Percentiles rank a stretch among this genome's conserved stretches.
Conservation (phyloP, 1,140 invertebrate genomes). For the Ceratina japonica region DNA sequence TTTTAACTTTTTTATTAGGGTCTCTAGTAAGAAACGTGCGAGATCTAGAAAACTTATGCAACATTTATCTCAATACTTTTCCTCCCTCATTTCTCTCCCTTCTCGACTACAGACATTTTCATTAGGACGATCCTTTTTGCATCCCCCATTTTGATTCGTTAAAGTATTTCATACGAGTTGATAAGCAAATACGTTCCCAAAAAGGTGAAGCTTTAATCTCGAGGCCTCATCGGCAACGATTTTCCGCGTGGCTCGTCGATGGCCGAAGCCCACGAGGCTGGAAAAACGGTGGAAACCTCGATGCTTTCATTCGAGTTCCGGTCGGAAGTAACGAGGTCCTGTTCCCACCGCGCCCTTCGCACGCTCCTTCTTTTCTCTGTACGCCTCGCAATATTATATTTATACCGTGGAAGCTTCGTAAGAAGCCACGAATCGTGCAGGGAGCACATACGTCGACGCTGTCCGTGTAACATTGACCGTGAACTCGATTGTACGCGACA, state of each 20-base stretch:
- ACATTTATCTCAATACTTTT: no score
- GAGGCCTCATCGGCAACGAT: background rate
- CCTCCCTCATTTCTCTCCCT: no score
- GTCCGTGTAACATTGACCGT: background rate
- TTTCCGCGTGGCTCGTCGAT: background rate
- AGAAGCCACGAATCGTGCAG: background rate
- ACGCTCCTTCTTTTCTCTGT: background rate
- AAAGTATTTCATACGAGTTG: no score
- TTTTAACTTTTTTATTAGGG: no score
- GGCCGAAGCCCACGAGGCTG: background rate
- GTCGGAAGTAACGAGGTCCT: background rate
- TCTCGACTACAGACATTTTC: no score
- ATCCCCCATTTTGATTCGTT: no score
- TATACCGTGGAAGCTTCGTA: background rate
- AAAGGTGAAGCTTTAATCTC: background rate
- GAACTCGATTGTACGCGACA: no score
- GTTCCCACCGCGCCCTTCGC: no score
- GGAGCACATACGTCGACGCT: background rate
- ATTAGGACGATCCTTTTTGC: no score
- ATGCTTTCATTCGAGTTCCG: background rate
- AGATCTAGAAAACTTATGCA: no score
- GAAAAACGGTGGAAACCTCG: background rate
- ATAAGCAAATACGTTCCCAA: no score
- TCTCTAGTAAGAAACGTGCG: no score
- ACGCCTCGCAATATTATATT: background rate